phyloP scores from a whole-genome alignment of 2,113 vertebrate genomes.

The Silurus meridionalis region DNA sequence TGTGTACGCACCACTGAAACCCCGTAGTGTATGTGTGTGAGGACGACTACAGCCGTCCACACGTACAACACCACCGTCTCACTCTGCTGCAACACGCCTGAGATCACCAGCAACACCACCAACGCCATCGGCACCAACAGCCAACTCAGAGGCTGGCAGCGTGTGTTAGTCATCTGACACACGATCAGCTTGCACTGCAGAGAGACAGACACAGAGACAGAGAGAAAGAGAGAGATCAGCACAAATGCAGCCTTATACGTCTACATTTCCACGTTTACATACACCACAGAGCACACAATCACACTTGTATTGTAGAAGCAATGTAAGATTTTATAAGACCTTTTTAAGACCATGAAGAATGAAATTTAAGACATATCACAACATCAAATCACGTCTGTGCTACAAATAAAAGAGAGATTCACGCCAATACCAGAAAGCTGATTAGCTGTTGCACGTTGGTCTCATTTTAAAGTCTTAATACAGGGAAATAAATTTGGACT shows the following conservation, averaged over 20 bases:
- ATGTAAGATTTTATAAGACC: too few species aligned
- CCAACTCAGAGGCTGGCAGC: constrained; percentile 88
- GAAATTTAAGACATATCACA: too few species aligned
- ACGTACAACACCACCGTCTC: constrained; percentile 79
- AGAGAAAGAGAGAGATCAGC: not conserved
- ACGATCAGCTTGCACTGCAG: constrained; percentile 94
- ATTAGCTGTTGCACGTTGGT: too few species aligned
- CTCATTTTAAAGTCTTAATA: too few species aligned
- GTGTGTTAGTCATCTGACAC: constrained; percentile 96
- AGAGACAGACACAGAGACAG: not conserved
- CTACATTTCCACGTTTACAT: not conserved
- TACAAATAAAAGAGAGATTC: too few species aligned
- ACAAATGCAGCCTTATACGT: not conserved
- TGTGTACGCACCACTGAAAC: constrained; percentile 85
- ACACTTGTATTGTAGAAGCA: not conserved
- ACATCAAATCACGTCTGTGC: too few species aligned
- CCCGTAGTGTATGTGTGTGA: constrained; percentile 92
- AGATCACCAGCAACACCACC: constrained; percentile 72
- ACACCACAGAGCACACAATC: not conserved
- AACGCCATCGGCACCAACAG: constrained; percentile 82
- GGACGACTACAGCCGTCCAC: constrained; percentile 77
- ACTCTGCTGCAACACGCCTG: constrained; percentile 53
- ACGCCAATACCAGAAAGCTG: too few species aligned
- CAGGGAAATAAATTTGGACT: too few species aligned
- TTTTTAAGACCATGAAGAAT: too few species aligned